These are phyloP conservation scores for Schizotus pectinicornis DNA, from an alignment of 2,888 invertebrate genomes.

Conservation along the genomic window DNA sequence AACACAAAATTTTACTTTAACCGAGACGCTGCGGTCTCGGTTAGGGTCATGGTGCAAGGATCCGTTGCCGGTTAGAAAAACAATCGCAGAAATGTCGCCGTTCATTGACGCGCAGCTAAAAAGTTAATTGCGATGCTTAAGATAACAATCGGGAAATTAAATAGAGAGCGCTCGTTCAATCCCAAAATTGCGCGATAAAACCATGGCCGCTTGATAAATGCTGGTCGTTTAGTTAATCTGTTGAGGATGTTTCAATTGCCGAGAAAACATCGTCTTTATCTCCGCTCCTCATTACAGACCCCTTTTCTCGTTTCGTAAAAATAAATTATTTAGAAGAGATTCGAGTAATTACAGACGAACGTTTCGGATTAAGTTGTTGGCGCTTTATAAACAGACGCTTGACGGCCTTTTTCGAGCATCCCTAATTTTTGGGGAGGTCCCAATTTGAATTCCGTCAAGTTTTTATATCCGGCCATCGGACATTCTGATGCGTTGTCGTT, in stretches of 20 bases:
- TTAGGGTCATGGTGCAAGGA: not conserved
- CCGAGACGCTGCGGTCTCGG: not conserved
- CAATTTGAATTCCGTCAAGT: too few species aligned
- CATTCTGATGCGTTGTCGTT: too few species aligned
- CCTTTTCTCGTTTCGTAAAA: conserved; percentile 15
- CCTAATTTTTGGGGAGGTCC: not conserved
- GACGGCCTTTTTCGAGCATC: not conserved
- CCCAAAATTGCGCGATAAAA: conserved; percentile 46
- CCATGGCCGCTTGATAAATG: conserved; percentile 45
- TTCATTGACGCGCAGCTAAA: conserved; percentile 23
- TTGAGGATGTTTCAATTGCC: conserved; percentile 48
- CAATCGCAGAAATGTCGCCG: conserved; percentile 9
- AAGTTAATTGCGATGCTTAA: conserved; percentile 40
- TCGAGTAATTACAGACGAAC: conserved; percentile 12
- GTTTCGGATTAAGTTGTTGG: conserved; percentile 10
- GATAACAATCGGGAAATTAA: conserved; percentile 45
- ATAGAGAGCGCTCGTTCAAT: conserved; percentile 43
- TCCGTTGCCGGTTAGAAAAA: not conserved
- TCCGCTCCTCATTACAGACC: conserved; percentile 32
- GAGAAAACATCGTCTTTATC: conserved; percentile 43
- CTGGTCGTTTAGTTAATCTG: conserved; percentile 47
- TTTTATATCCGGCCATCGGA: too few species aligned
- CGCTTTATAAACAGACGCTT: not conserved
- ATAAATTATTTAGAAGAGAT: conserved; percentile 26
- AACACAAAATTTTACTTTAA: conserved; percentile 8